Evolutionary conservation across 2,888 invertebrate genomes (phyloP).

Genomic region (Leucophenga maculata): DNA sequence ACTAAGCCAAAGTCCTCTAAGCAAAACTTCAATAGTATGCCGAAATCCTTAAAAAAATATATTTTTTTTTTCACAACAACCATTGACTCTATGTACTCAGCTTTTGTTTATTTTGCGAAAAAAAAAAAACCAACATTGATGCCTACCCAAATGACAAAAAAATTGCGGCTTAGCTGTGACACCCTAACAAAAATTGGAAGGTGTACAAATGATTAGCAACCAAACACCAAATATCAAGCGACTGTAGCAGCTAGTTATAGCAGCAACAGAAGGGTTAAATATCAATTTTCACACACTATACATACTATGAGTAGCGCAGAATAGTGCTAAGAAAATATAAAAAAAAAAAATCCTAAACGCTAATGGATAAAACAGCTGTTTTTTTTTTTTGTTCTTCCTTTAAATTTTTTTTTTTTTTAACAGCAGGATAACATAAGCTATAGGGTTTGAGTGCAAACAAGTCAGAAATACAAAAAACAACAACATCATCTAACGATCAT

Average conservation of each 20-base stretch:
- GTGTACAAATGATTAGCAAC: constrained; percentile 25
- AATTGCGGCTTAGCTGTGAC: constrained; percentile 30
- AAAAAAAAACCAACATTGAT: neutral
- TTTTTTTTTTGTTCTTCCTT: constrained; percentile 42
- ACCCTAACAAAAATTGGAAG: constrained; percentile 16
- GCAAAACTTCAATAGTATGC: neutral
- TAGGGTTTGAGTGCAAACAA: constrained; percentile 7
- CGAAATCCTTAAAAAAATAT: constrained; percentile 11
- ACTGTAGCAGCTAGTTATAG: neutral
- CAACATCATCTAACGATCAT: neutral
- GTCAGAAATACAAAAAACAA: constrained; percentile 19
- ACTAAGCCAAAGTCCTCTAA: too few species aligned
- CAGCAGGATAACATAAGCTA: constrained; percentile 23
- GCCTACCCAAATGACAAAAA: constrained; percentile 48
- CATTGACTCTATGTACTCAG: neutral
- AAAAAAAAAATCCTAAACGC: neutral
- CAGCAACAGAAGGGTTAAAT: constrained; percentile 13
- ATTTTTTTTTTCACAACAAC: too few species aligned
- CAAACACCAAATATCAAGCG: neutral
- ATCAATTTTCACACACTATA: constrained; percentile 12
- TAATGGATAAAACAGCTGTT: constrained; percentile 50
- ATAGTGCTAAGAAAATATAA: neutral
- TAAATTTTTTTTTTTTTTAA: constrained; percentile 44
- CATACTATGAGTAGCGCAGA: too few species aligned
- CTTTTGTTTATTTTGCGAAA: neutral